Evolutionary conservation across 2,888 invertebrate genomes (phyloP).

Genomic region (Sipha maydis): DNA sequence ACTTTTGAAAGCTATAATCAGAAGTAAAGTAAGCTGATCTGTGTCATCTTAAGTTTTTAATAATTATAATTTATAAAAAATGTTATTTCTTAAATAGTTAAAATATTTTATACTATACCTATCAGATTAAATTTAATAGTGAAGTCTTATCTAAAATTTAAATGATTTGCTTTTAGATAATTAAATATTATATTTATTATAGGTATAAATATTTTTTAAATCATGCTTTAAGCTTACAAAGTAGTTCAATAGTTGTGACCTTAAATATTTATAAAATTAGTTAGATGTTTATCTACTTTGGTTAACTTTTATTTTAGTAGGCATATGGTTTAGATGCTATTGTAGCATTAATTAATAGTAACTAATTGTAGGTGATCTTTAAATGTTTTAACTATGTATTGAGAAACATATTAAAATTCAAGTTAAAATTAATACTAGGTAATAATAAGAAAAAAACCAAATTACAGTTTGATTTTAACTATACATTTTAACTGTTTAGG

Average conservation of each 20-base stretch:
- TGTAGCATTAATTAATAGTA: neutral
- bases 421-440: neutral
- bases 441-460: too few species aligned
- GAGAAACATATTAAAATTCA: neutral
- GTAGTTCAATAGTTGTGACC: neutral
- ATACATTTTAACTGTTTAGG: too few species aligned
- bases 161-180: neutral
- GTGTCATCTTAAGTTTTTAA: too few species aligned
- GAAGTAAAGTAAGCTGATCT: too few species aligned
- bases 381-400: neutral
- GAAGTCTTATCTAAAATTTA: neutral
- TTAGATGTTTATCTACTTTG: neutral
- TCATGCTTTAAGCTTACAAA: neutral
- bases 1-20: too few species aligned
- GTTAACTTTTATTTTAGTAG: neutral
- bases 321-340: neutral
- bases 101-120: too few species aligned
- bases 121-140: too few species aligned
- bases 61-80: too few species aligned
- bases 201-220: neutral
- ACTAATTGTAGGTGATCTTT: neutral
- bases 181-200: too few species aligned
- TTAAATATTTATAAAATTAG: constrained; percentile 20
- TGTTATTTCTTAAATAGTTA: too few species aligned
- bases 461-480: too few species aligned